Conservation (phyloP, 2,888 invertebrate species). For the Eupithecia tripunctaria region DNA sequence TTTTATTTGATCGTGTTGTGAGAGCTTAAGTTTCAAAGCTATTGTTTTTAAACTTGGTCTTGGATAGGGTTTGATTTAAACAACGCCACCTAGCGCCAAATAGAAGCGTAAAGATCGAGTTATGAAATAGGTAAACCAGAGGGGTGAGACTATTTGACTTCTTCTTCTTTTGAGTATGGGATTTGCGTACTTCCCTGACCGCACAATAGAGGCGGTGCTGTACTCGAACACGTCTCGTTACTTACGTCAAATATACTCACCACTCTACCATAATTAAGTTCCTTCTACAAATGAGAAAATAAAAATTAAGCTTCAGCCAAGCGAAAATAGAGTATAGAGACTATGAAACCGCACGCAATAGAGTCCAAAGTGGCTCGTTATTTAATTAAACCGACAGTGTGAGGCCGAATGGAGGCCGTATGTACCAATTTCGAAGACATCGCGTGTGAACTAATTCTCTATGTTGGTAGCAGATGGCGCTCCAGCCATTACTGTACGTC, state of each 20-base stretch:
- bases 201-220: no score
- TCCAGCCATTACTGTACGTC: constrained; percentile 80
- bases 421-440: constrained; percentile 58
- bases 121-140: background rate
- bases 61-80: background rate
- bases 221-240: no score
- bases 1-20: constrained; percentile 20
- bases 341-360: constrained; percentile 26
- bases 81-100: background rate
- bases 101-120: background rate
- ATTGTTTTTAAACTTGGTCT: constrained; percentile 9
- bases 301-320: background rate
- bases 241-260: no score
- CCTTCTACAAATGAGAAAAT: constrained; percentile 9
- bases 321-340: constrained; percentile 5
- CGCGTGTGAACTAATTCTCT: constrained; percentile 68
- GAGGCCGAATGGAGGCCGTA: constrained; percentile 22
- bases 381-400: constrained; percentile 38
- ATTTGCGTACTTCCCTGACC: no score
- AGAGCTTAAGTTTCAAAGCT: constrained; percentile 14
- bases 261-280: background rate
- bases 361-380: constrained; percentile 35
- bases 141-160: no score
- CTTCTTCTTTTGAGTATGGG: no score
- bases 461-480: constrained; percentile 73